Evolutionary conservation across 2,113 vertebrate species (phyloP), one percentile per base, ranked within the genome.

Genomic region (Conger conger): DNA sequence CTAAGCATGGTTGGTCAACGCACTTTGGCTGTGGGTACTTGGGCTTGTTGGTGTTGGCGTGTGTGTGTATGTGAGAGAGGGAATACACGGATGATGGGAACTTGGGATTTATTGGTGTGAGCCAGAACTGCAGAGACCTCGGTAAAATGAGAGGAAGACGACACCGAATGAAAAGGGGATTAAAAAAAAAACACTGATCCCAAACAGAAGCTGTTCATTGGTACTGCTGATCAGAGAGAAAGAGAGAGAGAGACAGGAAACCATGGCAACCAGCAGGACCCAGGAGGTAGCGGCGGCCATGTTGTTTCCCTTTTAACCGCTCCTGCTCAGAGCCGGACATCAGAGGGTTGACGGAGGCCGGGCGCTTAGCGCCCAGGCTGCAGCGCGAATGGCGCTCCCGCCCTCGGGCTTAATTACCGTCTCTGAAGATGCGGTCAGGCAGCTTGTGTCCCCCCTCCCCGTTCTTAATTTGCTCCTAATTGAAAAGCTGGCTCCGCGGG

Each of bases 201-300:
- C 76, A 5, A 53, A 77, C 20, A 73, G 35, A 40, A 37, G 60
- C 82, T 40, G 35, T 35, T 83, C 18, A 8, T 35, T 68, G 60
- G 82, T 30, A 27, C 50, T 60, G 50, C 23, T 45, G 73, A 76
- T 63, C 54, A 57, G 54, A 20, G 15, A 57, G 54, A 16, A 15
- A 16, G 15, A 2, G 54, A 16, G 54, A 15, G 15, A 33, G 63
- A 30, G 40, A 16, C 3, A 30, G 68, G 82, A 17, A 84, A 77
- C 82, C 20, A 77, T 84, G 57, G 83, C 38, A 84, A 84, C 83
- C 76, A 78, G 83, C 73, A 78, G 35, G 60, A 27, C 82, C 82
- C 82, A 83, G 57, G 82, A 84, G 83, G 40, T 53, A 42, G 73
- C 36, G 60, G 35, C 23, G 9, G 33, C 54, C 83, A 35, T 84